Evolutionary conservation across 1,140 invertebrate species (phyloP).

Genomic region (Microplitis mediator): DNA sequence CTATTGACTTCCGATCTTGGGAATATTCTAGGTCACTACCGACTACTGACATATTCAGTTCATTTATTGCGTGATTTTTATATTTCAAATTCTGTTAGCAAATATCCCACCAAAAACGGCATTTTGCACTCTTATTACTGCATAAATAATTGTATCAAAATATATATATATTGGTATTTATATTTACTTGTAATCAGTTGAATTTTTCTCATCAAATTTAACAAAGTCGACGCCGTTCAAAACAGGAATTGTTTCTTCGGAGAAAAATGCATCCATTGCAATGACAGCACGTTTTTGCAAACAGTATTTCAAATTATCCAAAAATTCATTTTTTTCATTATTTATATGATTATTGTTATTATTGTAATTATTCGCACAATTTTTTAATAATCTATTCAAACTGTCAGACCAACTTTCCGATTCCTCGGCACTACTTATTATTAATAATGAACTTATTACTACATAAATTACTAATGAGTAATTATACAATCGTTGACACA

Average conservation of each 20-base stretch:
- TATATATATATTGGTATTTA: too few relatives aligned
- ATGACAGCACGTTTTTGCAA: slow-evolving; percentile 44
- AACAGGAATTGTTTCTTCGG: slow-evolving; percentile 48
- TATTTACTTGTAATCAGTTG: slow-evolving; percentile 22
- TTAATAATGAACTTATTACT: slow-evolving; percentile 22
- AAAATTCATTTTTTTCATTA: slow-evolving; percentile 37
- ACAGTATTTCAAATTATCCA: slow-evolving; percentile 42
- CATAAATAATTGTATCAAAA: too few relatives aligned
- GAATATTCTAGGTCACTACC: background rate
- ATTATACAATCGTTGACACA: slow-evolving; percentile 35
- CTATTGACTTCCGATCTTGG: background rate
- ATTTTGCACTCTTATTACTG: too few relatives aligned
- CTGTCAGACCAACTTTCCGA: slow-evolving; percentile 38
- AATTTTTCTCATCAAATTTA: slow-evolving; percentile 29
- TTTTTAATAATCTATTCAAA: slow-evolving; percentile 41
- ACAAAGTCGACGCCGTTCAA: slow-evolving; percentile 48
- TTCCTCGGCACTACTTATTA: slow-evolving; percentile 29
- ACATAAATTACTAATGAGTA: slow-evolving; percentile 17
- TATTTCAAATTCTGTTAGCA: too few relatives aligned
- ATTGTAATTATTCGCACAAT: slow-evolving; percentile 36
- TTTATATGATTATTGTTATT: slow-evolving; percentile 26
- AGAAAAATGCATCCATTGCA: slow-evolving; percentile 43
- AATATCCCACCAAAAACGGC: too few relatives aligned
- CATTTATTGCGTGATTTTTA: too few relatives aligned
- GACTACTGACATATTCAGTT: slow-evolving; percentile 1